Evolutionary conservation across 1,140 invertebrate genomes (phyloP).

Genomic region (Rhyacophila brunnea): DNA sequence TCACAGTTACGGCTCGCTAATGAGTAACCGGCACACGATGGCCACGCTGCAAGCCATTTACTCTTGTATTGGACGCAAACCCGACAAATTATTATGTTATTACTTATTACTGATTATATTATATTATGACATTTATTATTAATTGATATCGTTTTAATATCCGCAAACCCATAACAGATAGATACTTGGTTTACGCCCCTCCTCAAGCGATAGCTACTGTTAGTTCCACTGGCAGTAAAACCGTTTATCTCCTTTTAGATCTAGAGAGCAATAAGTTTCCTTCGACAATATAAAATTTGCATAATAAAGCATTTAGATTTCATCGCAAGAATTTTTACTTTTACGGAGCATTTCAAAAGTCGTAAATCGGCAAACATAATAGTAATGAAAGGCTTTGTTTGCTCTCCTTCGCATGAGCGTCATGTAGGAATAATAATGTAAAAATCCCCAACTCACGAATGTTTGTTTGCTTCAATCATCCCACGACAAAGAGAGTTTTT

Average conservation of each 20-base stretch:
- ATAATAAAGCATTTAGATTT: constrained; percentile 34
- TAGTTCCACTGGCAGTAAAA: constrained; percentile 13
- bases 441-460: not conserved
- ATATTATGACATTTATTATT: too few species aligned
- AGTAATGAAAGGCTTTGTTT: constrained; percentile 23
- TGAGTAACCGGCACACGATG: too few species aligned
- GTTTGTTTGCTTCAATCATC: too few species aligned
- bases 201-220: not conserved
- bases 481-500: too few species aligned
- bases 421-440: constrained; percentile 1
- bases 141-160: too few species aligned
- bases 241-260: constrained; percentile 24
- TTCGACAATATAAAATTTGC: constrained; percentile 31
- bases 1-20: too few species aligned
- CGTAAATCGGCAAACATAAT: constrained; percentile 22
- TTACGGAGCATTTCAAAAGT: constrained; percentile 29
- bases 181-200: too few species aligned
- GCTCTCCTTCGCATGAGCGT: not conserved
- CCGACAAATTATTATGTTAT: too few species aligned
- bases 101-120: too few species aligned
- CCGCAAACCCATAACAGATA: too few species aligned
- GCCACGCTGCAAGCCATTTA: too few species aligned
- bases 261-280: constrained; percentile 27
- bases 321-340: constrained; percentile 24
- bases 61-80: too few species aligned